Evolutionary conservation across 2,888 invertebrate genomes (phyloP), one percentile per base, ranked within the genome.

Genomic region (Caenorhabditis plicata): DNA sequence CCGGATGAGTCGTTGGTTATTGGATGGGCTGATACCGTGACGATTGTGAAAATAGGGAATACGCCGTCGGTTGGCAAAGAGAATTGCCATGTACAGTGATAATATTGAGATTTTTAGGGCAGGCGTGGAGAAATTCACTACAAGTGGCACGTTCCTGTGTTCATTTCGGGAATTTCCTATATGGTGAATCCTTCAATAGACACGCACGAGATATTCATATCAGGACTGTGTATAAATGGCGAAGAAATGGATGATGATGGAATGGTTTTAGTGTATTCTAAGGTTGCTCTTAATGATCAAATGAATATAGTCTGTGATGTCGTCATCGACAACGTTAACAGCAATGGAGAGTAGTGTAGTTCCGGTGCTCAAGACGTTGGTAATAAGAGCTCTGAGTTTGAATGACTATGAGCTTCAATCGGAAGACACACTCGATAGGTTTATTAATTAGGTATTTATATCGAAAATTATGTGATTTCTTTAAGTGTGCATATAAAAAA

Each of bases 1-100:
- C 32, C 49, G 5, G 55, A 65, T 5, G 46, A 48, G n/a, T 67
- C 64, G 3, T 52, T 80, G 38, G 73, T 71, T 3, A 70, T 80
- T 38, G 78, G 72, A 27, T 81, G 81, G 81, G 80, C 75, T 1
- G 73, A 76, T 42, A 75, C 76, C 2, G 50, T 78, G 7, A 73
- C 69, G 20, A 46, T 78, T 9, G 56, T 70, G 15, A 50, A 45
- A 32, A 64, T 75, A 8, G 39, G 36, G 1, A 40, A 53, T 2
- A 29, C 33, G 2, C 39, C 55, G 11, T 64, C 45, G n/a, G 42
- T 49, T n/a, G n/a, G n/a, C n/a, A n/a, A n/a, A n/a, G n/a, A n/a
- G n/a, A n/a, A n/a, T n/a, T n/a, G n/a, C n/a, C n/a, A n/a, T n/a
- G n/a, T n/a, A n/a, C n/a, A n/a, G 17, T 26, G 23, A 26, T 17